Conservation (phyloP, 2,888 invertebrate species). For the Tachina fera region DNA sequence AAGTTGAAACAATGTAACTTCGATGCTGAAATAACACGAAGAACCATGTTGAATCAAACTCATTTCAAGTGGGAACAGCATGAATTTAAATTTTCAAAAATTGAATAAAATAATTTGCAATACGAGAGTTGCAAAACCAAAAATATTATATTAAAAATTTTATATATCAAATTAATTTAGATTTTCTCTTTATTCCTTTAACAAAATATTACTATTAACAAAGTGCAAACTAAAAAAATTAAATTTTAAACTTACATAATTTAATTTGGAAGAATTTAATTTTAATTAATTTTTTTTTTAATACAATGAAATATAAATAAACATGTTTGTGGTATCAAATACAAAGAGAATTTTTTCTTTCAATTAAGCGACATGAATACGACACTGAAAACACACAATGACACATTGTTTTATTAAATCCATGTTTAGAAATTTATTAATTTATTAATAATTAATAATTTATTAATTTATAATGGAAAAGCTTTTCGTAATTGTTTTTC, state of each 20-base stretch:
- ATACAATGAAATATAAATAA: background rate
- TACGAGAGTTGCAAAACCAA: too few species aligned
- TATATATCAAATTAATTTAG: background rate
- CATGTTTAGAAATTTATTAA: too few species aligned
- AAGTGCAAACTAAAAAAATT: background rate
- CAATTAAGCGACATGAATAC: background rate
- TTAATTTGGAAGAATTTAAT: constrained; percentile 50
- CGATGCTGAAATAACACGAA: too few species aligned
- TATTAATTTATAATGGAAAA: background rate
- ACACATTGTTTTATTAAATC: background rate
- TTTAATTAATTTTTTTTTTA: constrained; percentile 17
- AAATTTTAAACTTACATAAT: background rate
- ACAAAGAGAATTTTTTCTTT: background rate
- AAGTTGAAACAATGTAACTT: too few species aligned
- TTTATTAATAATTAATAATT: background rate
- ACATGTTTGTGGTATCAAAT: background rate
- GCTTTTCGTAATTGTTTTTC: background rate
- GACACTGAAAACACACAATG: background rate
- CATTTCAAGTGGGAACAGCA: too few species aligned
- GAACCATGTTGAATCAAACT: too few species aligned
- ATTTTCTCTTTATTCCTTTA: background rate
- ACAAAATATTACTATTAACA: constrained; percentile 12
- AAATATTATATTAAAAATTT: background rate
- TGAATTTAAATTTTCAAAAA: too few species aligned
- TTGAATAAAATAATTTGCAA: too few species aligned